These are phyloP conservation scores for Dendrolimus punctatus DNA, from an alignment of 1,140 invertebrate species.

Conservation along the genomic window DNA sequence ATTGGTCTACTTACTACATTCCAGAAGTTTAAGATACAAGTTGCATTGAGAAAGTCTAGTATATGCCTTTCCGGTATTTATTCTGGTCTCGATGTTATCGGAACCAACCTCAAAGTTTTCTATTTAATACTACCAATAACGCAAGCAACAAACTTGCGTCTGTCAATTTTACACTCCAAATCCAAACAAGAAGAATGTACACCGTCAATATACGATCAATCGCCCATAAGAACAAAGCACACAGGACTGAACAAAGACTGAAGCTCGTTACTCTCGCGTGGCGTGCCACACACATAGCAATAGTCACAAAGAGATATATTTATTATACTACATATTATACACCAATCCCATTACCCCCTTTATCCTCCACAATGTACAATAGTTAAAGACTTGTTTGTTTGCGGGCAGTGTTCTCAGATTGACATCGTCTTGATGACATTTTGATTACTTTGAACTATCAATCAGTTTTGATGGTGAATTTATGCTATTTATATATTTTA, in stretches of 20 bases:
- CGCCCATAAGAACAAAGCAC: no score
- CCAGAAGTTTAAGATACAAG: no score
- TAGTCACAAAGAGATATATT: constrained; percentile 61
- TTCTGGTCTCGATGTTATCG: no score
- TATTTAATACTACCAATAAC: no score
- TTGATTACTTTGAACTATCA: not conserved
- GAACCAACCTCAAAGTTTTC: no score
- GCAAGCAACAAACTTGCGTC: no score
- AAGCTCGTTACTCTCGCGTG: constrained; percentile 31
- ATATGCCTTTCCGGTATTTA: no score
- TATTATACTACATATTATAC: constrained; percentile 37
- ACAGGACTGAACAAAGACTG: constrained; percentile 38
- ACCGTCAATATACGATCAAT: no score
- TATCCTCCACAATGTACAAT: constrained; percentile 64
- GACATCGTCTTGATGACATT: not conserved
- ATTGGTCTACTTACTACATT: no score
- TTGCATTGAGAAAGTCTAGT: no score
- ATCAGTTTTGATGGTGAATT: constrained; percentile 9
- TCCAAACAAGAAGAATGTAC: no score
- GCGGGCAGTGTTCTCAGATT: constrained; percentile 30
- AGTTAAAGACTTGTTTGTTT: constrained; percentile 32
- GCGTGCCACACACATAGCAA: constrained; percentile 40
- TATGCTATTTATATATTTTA: constrained; percentile 9
- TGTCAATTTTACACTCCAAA: no score
- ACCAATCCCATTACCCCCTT: constrained; percentile 24